Conservation (phyloP, 2,888 invertebrate species). For the Drosophila macrospina region DNA sequence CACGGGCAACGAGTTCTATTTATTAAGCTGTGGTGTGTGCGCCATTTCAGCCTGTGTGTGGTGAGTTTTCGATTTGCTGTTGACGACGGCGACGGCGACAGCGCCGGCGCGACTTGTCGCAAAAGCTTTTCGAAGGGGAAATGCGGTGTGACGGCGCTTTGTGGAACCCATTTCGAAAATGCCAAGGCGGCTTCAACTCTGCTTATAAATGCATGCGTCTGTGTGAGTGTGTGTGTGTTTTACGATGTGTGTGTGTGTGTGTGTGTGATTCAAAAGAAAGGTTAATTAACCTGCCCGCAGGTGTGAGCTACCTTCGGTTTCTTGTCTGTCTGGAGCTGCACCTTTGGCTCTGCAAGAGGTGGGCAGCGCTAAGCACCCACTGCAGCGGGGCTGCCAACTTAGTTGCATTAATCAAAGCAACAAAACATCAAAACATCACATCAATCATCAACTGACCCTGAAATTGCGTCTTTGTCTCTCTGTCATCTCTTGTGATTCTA, state of each 20-base stretch:
- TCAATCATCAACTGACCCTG: conserved; percentile 73
- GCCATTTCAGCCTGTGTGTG: conserved; percentile 77
- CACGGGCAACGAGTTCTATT: conserved; percentile 85
- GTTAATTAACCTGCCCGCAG: conserved; percentile 70
- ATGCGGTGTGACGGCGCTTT: conserved; percentile 19
- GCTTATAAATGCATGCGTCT: conserved; percentile 13
- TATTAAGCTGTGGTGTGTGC: conserved; percentile 84
- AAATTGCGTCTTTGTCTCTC: conserved; percentile 50
- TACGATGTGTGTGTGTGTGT: conserved; percentile 12
- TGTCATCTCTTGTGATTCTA: conserved; percentile 54
- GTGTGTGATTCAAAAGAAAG: conserved; percentile 63
- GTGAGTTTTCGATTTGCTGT: conserved; percentile 64
- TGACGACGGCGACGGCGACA: conserved; percentile 22
- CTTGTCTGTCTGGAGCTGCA: conserved; percentile 53
- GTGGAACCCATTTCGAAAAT: conserved; percentile 71
- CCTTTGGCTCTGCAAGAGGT: conserved; percentile 33
- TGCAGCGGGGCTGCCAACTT: conserved; percentile 40
- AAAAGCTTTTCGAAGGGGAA: conserved; percentile 67
- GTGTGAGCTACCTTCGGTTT: conserved; percentile 35
- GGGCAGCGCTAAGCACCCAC: conserved; percentile 33
- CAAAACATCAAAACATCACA: conserved; percentile 62
- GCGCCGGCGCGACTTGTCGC: conserved; percentile 47
- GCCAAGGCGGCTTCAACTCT: conserved; percentile 55
- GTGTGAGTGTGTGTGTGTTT: conserved; percentile 4
- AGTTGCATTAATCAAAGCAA: conserved; percentile 73